phyloP scores from a whole-genome alignment of 2,113 vertebrate species.

The Suncus etruscus region DNA sequence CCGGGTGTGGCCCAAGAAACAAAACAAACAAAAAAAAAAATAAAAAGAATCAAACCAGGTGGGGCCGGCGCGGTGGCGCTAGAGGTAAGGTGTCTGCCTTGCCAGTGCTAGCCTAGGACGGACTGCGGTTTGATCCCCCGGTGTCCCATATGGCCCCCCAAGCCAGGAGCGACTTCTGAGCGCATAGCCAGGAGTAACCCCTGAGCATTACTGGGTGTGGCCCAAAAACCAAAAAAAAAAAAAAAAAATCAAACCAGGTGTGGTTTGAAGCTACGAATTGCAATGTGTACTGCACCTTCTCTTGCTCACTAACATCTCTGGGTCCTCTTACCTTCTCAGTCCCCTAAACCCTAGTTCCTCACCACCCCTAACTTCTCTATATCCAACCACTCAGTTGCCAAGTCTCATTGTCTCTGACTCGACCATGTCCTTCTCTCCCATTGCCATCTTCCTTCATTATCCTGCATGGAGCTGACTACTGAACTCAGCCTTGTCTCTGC shows the following conservation, averaged over 20 bases:
- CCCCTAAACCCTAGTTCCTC: background rate
- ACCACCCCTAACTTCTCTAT: background rate
- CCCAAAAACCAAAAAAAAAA: too few species aligned
- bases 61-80: too few species aligned
- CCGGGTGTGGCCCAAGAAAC: too few species aligned
- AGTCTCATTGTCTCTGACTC: background rate
- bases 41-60: background rate
- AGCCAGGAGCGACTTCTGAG: too few species aligned
- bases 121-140: too few species aligned
- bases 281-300: background rate
- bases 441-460: background rate
- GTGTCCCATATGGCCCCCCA: too few species aligned
- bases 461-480: background rate
- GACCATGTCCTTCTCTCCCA: background rate
- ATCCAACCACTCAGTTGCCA: background rate
- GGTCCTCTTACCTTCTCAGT: background rate
- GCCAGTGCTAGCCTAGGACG: too few species aligned
- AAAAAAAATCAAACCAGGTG: background rate
- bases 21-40: too few species aligned
- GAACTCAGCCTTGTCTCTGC: background rate
- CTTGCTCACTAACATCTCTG: constrained; percentile 1
- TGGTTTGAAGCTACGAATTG: background rate
- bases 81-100: too few species aligned
- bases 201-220: too few species aligned
- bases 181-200: too few species aligned